Conservation (phyloP, 2,797 vertebrate species). For the Molossus molossus region DNA sequence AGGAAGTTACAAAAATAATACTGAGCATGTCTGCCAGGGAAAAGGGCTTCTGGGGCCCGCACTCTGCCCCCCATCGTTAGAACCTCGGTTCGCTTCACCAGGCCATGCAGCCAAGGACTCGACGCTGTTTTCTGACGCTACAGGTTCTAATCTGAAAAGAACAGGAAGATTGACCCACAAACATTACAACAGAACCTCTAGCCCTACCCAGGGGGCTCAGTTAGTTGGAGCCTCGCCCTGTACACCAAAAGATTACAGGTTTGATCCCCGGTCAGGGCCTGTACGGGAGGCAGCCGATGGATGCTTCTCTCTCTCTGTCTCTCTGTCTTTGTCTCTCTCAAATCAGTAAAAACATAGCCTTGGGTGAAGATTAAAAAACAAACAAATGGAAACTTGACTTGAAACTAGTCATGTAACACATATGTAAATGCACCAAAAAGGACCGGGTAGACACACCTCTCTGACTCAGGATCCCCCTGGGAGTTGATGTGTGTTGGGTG, state of each 20-base stretch:
- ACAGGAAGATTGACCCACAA: neutral
- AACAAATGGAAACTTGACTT: neutral
- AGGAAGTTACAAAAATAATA: neutral
- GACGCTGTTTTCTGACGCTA: neutral
- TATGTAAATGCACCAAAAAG: neutral
- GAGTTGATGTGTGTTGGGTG: neutral
- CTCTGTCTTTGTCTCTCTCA: neutral
- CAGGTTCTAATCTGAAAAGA: neutral
- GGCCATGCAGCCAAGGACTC: neutral
- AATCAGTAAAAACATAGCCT: neutral
- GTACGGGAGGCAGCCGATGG: neutral
- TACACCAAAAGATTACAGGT: neutral
- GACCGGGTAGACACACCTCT: neutral
- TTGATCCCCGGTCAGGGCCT: neutral
- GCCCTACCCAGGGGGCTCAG: neutral
- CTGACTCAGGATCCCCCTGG: neutral
- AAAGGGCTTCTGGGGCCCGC: neutral
- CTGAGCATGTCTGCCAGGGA: neutral
- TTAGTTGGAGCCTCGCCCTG: neutral
- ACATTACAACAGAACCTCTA: slow-evolving; percentile 1
- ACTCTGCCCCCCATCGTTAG: neutral
- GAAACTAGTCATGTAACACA: neutral
- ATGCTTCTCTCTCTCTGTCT: neutral
- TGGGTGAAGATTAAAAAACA: neutral
- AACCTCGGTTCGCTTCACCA: neutral